Conservation (phyloP, 2,113 vertebrate species). For the Hippolais icterina region DNA sequence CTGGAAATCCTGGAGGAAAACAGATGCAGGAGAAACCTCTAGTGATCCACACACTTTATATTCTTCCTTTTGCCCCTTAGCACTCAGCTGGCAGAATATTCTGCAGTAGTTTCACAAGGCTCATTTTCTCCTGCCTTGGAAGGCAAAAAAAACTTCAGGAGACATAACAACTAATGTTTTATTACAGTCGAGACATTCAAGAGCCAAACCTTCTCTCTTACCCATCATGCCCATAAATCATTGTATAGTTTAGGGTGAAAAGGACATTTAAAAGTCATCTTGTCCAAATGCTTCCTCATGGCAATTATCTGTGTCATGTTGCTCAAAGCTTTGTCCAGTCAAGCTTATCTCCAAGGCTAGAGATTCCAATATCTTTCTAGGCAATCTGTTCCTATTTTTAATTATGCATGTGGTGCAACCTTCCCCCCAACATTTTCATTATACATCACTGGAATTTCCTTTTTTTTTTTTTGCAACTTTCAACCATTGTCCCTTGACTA, state of each 20-base stretch:
- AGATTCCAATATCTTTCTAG: background rate
- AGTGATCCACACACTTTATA: background rate
- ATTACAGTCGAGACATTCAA: background rate
- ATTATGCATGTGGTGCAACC: background rate
- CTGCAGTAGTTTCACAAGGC: background rate
- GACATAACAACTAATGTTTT: background rate
- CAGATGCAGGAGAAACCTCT: background rate
- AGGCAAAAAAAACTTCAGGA: background rate
- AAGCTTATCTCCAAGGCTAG: background rate
- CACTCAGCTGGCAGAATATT: background rate
- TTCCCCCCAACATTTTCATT: background rate
- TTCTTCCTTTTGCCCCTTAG: background rate
- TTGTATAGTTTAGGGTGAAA: background rate
- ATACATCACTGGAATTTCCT: background rate
- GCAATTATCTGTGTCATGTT: background rate
- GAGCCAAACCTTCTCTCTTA: background rate
- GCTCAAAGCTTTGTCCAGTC: background rate
- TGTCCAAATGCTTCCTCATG: background rate
- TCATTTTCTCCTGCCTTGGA: background rate
- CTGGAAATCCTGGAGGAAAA: background rate
- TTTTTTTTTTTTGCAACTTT: background rate
- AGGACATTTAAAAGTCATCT: background rate
- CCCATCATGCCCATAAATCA: background rate
- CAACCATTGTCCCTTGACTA: background rate
- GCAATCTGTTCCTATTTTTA: background rate